Evolutionary conservation across 1,140 invertebrate genomes (phyloP), one percentile per base, ranked within the genome.

Genomic region (Adelges cooleyi): DNA sequence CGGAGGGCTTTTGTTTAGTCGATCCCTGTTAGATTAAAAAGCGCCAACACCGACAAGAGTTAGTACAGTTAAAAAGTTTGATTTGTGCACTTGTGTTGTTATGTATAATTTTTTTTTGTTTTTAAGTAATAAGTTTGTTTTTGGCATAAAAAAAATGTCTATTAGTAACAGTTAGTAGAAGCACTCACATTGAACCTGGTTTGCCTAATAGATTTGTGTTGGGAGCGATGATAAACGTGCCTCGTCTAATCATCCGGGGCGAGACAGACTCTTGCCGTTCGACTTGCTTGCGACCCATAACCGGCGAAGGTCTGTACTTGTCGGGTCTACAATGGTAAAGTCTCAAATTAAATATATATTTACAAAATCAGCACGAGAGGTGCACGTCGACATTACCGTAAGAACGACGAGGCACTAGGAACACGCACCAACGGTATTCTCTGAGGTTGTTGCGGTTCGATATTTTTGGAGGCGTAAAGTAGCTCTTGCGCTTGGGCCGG

Each of bases 401-500:
- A 73, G 70, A 78, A 80, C 65, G 84, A 84, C 22, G 84, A 84
- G 29, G 84, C 83, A 73, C 83, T 86, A 18, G 84, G 84, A 22
- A 86, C 82, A 67, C 84, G 76, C 17, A 79, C 79, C n/a, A 85
- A 73, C n/a, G 82, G 79, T 25, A 54, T 25, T 50, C 51, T 9
- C 18, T 65, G 67, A 10, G 67, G 48, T 1, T 66, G 66, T 66
- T 67, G 67, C 33, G 49, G 66, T 15, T 68, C 68, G 36, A 62
- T 17, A 53, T 23, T 51, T 22, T 40, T 66, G 1, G 66, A 50
- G 20, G 50, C 66, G 52, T 67, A 87, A 25, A 89, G 75, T 49
- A 89, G 74, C 71, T 87, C 86, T 67, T 84, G 78, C 0, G 83
- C 79, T 59, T 81, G 80, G 18, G 83, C 80, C 38, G 84, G 85